Evolutionary conservation across 1,140 invertebrate genomes (phyloP).

Genomic region (Colletes gigas): DNA sequence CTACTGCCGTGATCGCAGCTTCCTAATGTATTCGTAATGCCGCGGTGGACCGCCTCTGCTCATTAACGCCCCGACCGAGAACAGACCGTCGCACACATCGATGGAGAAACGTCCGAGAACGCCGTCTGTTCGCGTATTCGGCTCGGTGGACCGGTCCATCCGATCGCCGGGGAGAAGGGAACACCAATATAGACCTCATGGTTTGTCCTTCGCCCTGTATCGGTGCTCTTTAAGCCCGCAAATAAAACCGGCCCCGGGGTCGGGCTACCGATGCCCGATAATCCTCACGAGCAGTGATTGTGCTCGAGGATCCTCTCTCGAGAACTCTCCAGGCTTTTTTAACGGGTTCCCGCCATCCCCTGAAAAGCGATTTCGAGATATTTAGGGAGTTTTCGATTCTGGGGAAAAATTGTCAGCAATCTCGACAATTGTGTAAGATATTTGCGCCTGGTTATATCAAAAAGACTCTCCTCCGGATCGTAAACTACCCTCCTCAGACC

Average conservation of each 20-base stretch:
- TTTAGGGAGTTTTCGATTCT: no score
- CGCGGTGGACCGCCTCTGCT: slow-evolving; percentile 69
- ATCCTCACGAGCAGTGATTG: slow-evolving; percentile 15
- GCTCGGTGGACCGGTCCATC: slow-evolving; percentile 19
- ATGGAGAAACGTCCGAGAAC: not conserved
- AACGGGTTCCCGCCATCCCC: no score
- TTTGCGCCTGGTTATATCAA: no score
- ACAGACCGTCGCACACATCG: slow-evolving; percentile 35
- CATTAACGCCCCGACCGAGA: slow-evolving; percentile 75
- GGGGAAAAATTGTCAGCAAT: no score
- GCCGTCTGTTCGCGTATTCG: slow-evolving; percentile 26
- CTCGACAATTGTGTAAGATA: no score
- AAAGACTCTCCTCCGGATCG: no score
- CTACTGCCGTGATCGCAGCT: slow-evolving; percentile 71
- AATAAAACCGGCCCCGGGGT: slow-evolving; percentile 37
- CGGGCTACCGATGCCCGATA: slow-evolving; percentile 29
- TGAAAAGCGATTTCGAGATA: no score
- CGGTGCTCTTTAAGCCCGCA: slow-evolving; percentile 30
- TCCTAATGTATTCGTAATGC: slow-evolving; percentile 80
- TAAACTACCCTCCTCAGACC: no score
- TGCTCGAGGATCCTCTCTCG: not conserved
- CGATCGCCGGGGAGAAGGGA: slow-evolving; percentile 15
- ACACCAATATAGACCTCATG: slow-evolving; percentile 75
- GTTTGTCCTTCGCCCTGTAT: slow-evolving; percentile 61
- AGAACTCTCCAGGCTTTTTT: no score